These are phyloP conservation scores for Dicrostonyx torquatus DNA, from an alignment of 2,797 vertebrate species.

Conservation along the genomic window DNA sequence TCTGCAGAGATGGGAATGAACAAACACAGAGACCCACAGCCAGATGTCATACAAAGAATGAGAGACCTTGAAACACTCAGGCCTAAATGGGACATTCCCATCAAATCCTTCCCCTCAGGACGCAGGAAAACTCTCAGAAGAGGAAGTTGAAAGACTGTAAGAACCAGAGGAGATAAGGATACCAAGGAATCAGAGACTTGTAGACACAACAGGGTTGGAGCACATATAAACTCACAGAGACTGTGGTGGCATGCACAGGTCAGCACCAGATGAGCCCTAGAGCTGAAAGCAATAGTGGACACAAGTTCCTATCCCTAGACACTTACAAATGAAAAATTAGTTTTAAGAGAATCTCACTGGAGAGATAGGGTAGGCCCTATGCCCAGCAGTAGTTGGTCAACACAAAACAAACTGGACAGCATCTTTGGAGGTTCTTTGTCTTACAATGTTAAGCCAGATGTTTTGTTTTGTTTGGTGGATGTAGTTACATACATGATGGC, in stretches of 20 bases:
- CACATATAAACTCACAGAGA: neutral
- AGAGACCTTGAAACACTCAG: neutral
- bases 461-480: neutral
- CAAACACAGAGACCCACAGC: neutral
- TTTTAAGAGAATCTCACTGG: neutral
- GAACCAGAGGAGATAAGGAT: neutral
- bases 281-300: neutral
- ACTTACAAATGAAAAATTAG: neutral
- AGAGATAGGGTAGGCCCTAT: neutral
- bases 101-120: neutral
- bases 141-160: neutral
- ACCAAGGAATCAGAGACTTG: neutral
- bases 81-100: neutral
- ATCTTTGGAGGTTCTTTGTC: neutral
- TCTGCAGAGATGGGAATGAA: neutral
- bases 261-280: neutral
- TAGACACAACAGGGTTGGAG: neutral
- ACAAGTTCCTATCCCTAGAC: neutral
- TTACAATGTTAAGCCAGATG: neutral
- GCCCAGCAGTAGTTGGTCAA: neutral
- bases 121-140: neutral
- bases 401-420: neutral
- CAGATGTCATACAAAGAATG: too few species aligned
- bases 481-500: too few species aligned
- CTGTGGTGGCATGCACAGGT: neutral